Conservation (phyloP, 2,113 vertebrate genomes). For the Aptenodytes patagonicus region DNA sequence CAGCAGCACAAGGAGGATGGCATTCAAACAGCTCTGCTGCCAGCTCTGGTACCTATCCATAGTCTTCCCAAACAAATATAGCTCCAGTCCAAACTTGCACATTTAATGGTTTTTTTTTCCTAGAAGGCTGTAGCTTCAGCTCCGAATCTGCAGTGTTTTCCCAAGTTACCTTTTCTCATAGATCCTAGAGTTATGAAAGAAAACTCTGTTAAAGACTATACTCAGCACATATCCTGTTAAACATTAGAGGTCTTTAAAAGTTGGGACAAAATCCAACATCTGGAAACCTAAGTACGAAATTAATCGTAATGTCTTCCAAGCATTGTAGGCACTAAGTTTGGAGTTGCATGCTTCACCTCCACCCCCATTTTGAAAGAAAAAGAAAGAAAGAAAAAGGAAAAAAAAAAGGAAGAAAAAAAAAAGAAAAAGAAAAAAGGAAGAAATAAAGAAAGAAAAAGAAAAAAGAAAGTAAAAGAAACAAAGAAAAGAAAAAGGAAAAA, state of each 20-base stretch:
- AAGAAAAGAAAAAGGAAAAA: not conserved
- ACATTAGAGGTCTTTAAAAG: slow-evolving; percentile 67
- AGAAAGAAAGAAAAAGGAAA: not conserved
- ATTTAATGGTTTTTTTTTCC: not conserved
- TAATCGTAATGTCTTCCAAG: slow-evolving; percentile 52
- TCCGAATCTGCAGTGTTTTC: not conserved
- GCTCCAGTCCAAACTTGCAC: not conserved
- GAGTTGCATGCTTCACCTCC: not conserved
- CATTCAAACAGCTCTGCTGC: slow-evolving; percentile 35
- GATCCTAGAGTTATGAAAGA: slow-evolving; percentile 71
- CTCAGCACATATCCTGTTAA: slow-evolving; percentile 61
- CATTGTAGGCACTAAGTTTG: slow-evolving; percentile 11
- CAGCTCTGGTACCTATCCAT: slow-evolving; percentile 61
- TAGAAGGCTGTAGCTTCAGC: not conserved
- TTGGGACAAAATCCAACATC: slow-evolving; percentile 70
- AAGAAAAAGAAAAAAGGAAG: no score
- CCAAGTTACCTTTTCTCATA: slow-evolving; percentile 45
- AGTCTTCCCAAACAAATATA: not conserved
- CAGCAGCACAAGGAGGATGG: slow-evolving; percentile 64
- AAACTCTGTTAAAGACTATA: slow-evolving; percentile 66
- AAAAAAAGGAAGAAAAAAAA: no score
- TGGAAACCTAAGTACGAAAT: slow-evolving; percentile 64
- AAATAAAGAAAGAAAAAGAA: not conserved
- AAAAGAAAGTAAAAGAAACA: no score
- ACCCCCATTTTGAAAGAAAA: not conserved